Evolutionary conservation across 2,113 vertebrate species (phyloP), one percentile per base, ranked within the genome.

Genomic region (Riparia riparia): DNA sequence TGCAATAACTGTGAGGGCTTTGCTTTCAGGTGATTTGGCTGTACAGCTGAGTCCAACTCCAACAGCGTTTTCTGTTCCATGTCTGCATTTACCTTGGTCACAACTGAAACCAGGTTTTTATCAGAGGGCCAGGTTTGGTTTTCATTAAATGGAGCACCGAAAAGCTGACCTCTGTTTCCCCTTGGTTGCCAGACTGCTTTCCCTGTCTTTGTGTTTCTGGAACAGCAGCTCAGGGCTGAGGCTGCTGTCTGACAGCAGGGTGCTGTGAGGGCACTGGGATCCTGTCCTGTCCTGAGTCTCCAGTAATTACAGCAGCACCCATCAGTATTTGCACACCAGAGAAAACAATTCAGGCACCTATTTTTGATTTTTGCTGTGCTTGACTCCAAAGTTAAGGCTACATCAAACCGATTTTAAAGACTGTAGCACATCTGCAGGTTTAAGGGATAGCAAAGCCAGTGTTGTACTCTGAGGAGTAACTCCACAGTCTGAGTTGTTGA

Each of bases 1-100:
- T 73, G 49, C 22, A 25, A 1, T 69, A 71, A 92, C 60, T 82
- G 65, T 44, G 14, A 26, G 76, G 82, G 86, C 66, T 95, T 92
- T 92, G 60, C 84, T 93, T 89, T 79, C 85, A 86, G 85, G 76
- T 96, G 58, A 14, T 91, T 42, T 73, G 82, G 44, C 91, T 6
- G 0, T 17, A 13, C 16, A 65, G 58, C 37, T 4, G 14, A 82
- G 86, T 79, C 54, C 39, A 94, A 82, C 89, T 79, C 54, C 39
- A 94, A 44, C 61, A 66, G 37, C 37, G 37, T 37, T 37, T 77
- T 76, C 71, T 77, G 24, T 86, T 96, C 63, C 81, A 61, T 5
- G 14, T 81, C 74, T 81, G 5, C 74, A 10, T 90, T 91, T 91
- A 73, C 69, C 77, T 91, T 56, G 34, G 42, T 93, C 71, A 39